Evolutionary conservation across 1,140 invertebrate species (phyloP).

Genomic region (Campoletis sonorensis): DNA sequence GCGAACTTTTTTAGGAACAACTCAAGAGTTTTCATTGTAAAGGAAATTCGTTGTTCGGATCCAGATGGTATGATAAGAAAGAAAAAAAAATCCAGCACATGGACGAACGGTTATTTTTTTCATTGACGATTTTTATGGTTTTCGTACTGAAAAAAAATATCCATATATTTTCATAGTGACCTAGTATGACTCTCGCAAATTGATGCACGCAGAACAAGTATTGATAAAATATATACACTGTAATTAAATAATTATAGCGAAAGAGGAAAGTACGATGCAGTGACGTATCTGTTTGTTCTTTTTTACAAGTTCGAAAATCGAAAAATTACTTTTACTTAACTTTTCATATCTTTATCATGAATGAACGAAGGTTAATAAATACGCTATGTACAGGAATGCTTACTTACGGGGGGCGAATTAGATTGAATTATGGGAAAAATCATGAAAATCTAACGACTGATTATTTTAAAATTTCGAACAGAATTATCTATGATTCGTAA

Average conservation of each 20-base stretch:
- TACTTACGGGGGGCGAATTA: conserved; percentile 21
- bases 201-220: not conserved
- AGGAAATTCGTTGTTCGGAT: too few species aligned
- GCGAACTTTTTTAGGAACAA: too few species aligned
- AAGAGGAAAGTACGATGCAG: not conserved
- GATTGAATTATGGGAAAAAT: not conserved
- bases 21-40: too few species aligned
- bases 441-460: not conserved
- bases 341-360: not conserved
- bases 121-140: too few species aligned
- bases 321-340: not conserved
- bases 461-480: not conserved
- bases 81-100: too few species aligned
- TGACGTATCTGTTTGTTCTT: not conserved
- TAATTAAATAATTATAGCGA: not conserved
- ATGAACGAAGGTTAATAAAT: not conserved
- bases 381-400: conserved; percentile 2
- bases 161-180: too few species aligned
- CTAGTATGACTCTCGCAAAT: not conserved
- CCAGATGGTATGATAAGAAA: too few species aligned
- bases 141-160: too few species aligned
- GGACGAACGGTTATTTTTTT: too few species aligned
- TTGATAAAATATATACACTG: not conserved
- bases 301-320: not conserved
- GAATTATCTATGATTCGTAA: not conserved